Percentiles rank a stretch among this genome's conserved stretches.
Evolutionary conservation across 2,888 invertebrate species (phyloP).

Genomic region (Dioctria linearis): DNA sequence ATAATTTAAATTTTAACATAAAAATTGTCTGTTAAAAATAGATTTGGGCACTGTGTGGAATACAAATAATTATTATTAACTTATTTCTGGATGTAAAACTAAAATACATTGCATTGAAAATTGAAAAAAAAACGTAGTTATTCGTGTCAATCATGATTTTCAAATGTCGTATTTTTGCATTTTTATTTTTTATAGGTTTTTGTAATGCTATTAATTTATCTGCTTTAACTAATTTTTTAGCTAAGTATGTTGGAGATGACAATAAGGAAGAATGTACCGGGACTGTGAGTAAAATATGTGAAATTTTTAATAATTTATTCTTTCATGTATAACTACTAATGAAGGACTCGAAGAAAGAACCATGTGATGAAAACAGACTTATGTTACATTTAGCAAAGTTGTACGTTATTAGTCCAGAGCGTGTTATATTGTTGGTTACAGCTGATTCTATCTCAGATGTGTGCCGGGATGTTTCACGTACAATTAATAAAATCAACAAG

Average conservation of each 20-base stretch:
- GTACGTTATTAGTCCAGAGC: slow-evolving; percentile 73
- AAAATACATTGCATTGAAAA: slow-evolving; percentile 44
- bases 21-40: background rate
- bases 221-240: slow-evolving; percentile 8
- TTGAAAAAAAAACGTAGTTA: background rate
- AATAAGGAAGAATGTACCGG: background rate
- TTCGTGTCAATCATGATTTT: slow-evolving; percentile 22
- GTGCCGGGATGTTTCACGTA: slow-evolving; percentile 63
- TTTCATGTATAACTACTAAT: background rate
- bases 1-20: slow-evolving; percentile 61
- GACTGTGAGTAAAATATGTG: background rate
- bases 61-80: slow-evolving; percentile 28
- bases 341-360: background rate
- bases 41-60: slow-evolving; percentile 44
- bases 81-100: slow-evolving; percentile 43
- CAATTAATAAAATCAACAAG: slow-evolving; percentile 68
- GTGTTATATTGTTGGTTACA: slow-evolving; percentile 71
- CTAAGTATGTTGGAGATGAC: slow-evolving; percentile 19
- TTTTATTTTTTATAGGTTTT: slow-evolving; percentile 23
- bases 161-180: background rate
- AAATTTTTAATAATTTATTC: background rate
- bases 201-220: background rate
- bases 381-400: slow-evolving; percentile 72
- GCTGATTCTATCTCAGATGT: slow-evolving; percentile 66
- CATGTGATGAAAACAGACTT: slow-evolving; percentile 71